A percentile compares a stretch with the other conserved stretches of the same genome.
Conservation (phyloP, 2,113 vertebrate species). For the Poeciliopsis retropinna region DNA sequence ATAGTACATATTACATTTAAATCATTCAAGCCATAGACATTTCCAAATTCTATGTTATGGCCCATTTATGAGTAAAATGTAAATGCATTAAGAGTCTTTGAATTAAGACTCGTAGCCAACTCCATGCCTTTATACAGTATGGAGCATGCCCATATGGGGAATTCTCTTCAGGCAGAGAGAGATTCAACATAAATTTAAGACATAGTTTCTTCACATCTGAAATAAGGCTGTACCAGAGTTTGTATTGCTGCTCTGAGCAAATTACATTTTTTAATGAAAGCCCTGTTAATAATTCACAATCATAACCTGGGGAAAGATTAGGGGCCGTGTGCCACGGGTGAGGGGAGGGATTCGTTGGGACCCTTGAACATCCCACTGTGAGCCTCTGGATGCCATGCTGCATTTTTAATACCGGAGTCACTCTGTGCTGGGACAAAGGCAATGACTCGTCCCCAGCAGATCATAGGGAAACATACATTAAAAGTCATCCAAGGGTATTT, state of each 20-base stretch:
- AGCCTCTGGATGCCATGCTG: slow-evolving; percentile 54
- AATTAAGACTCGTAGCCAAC: slow-evolving; percentile 39
- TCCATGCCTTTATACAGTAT: slow-evolving; percentile 33
- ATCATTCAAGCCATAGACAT: not conserved
- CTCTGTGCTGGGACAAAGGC: slow-evolving; percentile 23
- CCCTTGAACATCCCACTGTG: slow-evolving; percentile 53
- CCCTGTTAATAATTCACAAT: slow-evolving; percentile 58
- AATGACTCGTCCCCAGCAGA: slow-evolving; percentile 15
- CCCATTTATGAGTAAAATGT: slow-evolving; percentile 6
- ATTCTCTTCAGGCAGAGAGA: slow-evolving; percentile 46
- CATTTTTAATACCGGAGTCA: slow-evolving; percentile 61
- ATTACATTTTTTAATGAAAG: slow-evolving; percentile 60
- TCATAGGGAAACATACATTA: slow-evolving; percentile 32
- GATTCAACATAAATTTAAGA: slow-evolving; percentile 44
- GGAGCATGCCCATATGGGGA: slow-evolving; percentile 57
- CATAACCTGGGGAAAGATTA: slow-evolving; percentile 50
- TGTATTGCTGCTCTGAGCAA: slow-evolving; percentile 45
- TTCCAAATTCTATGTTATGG: not conserved
- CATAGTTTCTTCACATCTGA: slow-evolving; percentile 29
- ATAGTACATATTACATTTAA: slow-evolving; percentile 4
- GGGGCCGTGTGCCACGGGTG: slow-evolving; percentile 42
- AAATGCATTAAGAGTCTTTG: slow-evolving; percentile 8
- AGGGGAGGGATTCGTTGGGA: slow-evolving; percentile 51
- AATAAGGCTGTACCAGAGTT: slow-evolving; percentile 38
- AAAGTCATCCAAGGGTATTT: slow-evolving; percentile 44